Conservation (phyloP, 1,140 invertebrate species). For the Papilio aristodemus region DNA sequence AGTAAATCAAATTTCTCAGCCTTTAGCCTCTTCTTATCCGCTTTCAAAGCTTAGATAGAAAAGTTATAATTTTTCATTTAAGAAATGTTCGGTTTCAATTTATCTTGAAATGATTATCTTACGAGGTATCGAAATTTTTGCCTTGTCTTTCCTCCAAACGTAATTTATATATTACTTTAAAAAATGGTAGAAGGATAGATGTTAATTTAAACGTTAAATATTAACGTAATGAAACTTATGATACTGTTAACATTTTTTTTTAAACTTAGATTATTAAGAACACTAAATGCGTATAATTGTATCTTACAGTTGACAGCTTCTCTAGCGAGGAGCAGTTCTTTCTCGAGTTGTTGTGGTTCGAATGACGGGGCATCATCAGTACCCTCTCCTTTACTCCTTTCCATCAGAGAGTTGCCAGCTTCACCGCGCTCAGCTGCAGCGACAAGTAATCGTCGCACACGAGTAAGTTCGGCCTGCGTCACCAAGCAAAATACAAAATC, state of each 20-base stretch:
- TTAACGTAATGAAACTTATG: too few relatives aligned
- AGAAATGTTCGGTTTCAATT: neutral
- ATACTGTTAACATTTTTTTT: too few relatives aligned
- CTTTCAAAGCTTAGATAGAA: constrained; percentile 86
- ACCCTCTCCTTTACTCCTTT: constrained; percentile 77
- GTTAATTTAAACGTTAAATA: too few relatives aligned
- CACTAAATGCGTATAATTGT: too few relatives aligned
- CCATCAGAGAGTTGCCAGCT: constrained; percentile 80
- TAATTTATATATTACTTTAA: too few relatives aligned
- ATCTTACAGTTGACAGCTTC: constrained; percentile 78
- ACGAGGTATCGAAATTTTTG: too few relatives aligned
- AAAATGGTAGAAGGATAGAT: too few relatives aligned
- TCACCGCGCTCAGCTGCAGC: constrained; percentile 82
- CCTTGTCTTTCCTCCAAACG: neutral
- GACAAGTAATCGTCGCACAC: constrained; percentile 82
- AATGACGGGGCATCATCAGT: constrained; percentile 47
- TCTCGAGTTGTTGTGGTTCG: constrained; percentile 69
- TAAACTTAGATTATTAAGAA: neutral
- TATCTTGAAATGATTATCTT: neutral
- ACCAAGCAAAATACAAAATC: neutral
- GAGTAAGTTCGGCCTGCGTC: constrained; percentile 82
- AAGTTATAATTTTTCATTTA: constrained; percentile 30
- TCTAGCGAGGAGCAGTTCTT: constrained; percentile 75
- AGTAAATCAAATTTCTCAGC: constrained; percentile 96
- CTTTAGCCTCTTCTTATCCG: constrained; percentile 93